Base-by-base conservation (phyloP, 2,888 invertebrate genomes). In the Sympetrum striolatum region DNA sequence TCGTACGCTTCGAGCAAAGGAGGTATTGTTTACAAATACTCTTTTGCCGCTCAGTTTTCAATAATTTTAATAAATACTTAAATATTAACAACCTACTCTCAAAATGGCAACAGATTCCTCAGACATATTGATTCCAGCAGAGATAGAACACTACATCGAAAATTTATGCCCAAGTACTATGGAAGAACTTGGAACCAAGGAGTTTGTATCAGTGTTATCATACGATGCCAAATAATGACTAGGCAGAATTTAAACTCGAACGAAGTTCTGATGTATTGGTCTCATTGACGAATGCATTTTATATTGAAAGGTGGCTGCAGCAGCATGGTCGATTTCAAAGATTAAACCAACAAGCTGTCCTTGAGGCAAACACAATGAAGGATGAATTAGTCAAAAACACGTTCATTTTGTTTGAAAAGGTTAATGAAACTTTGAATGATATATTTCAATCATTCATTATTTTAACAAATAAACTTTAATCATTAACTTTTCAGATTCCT, bases 311-410 rank as follows among this genome's bases (percentile, higher is more conserved):
- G 90, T 98, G 98, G 98, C 94, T 97, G 82, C 97, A 97, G 92
- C 96, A 96, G 94, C 98, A 98, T 93, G 96, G 97, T 93, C 95
- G 96, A 92, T 93, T 98, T 14, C 97, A 98, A 93, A 97, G 98
- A 93, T 93, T 98, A 18, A 97, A 97, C 93, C 98, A 98, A 93
- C 98, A 98, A 94, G 98, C 98, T 1, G 96, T 97, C 80, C 93
- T 98, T 80, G 98, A 98, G 95, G 97, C 97, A 0, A 95, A 96
- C 18, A 95, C 95, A 44, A 94, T 97, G 93, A 96, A 96, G 92
- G 98, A 98, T 93, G 98, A 98, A 94, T 95, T 96, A 90, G 96
- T 98, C 0, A 98, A 98, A 94, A 98, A 98, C 94, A 96, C 96
- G 90, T 94, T 98, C 14, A 96, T 98, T 91, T 95, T 96, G 4